These are phyloP conservation scores for Astur gentilis DNA, from an alignment of 2,113 vertebrate species.

Conservation along the genomic window DNA sequence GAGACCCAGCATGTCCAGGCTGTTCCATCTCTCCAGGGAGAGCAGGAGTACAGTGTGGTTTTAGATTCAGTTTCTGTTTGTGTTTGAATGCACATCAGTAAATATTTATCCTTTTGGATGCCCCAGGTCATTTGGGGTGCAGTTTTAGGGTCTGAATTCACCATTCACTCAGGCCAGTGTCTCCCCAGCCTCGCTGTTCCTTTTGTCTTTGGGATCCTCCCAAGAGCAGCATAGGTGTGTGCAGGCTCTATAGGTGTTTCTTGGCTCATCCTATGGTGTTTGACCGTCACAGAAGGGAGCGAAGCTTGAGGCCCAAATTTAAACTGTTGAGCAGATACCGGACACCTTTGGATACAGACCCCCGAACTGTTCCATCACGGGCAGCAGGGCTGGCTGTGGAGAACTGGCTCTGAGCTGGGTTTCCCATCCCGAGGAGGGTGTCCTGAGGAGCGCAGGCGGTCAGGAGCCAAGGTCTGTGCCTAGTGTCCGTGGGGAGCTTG, in stretches of 20 bases:
- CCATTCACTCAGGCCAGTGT: too few species aligned
- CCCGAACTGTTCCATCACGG: fast-evolving
- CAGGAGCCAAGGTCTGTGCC: not conserved
- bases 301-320: not conserved
- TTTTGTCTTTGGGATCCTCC: not conserved
- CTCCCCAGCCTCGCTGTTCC: too few species aligned
- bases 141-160: not conserved
- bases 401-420: not conserved
- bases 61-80: not conserved
- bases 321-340: too few species aligned
- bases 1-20: fast-evolving
- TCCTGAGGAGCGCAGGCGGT: not conserved
- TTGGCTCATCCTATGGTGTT: fast-evolving
- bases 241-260: fast-evolving
- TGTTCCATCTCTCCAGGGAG: too few species aligned
- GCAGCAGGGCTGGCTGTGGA: not conserved
- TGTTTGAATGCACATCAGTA: not conserved
- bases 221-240: not conserved
- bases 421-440: not conserved
- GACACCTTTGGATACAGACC: not conserved
- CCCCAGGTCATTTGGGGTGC: too few species aligned
- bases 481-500: fast-evolving
- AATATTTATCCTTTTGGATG: not conserved
- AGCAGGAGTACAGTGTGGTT: not conserved
- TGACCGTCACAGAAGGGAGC: not conserved